phyloP scores from a whole-genome alignment of 2,113 vertebrate species.

The Mormyrus lacerda region DNA sequence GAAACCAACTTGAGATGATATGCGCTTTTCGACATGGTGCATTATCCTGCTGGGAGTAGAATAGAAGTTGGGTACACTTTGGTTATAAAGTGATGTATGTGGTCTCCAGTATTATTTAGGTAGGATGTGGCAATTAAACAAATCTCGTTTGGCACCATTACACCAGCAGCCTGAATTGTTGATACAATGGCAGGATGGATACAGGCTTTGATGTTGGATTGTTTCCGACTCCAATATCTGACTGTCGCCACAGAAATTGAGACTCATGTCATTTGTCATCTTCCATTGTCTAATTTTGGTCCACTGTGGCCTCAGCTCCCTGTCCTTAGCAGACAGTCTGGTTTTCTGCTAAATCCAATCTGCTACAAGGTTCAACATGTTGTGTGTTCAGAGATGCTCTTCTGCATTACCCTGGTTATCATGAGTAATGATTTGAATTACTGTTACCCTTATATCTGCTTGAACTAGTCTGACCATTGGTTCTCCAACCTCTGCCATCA shows the following conservation, averaged over 20 bases:
- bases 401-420: background rate
- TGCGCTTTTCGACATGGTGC: background rate
- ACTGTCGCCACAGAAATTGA: no score
- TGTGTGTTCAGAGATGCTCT: no score
- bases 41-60: background rate
- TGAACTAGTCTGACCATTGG: no score
- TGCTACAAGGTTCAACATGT: background rate
- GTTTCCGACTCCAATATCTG: no score
- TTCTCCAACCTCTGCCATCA: no score
- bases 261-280: no score
- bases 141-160: background rate
- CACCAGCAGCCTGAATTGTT: background rate
- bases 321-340: background rate
- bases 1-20: background rate
- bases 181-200: no score
- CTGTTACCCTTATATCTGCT: background rate
- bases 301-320: no score
- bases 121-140: no score
- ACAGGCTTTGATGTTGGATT: no score
- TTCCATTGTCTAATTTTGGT: no score
- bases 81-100: background rate
- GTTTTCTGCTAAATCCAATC: background rate
- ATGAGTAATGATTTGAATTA: background rate
- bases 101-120: no score
- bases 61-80: background rate